phyloP scores from a whole-genome alignment of 1,140 invertebrate species.

The Brachionus asplanchnoidis region DNA sequence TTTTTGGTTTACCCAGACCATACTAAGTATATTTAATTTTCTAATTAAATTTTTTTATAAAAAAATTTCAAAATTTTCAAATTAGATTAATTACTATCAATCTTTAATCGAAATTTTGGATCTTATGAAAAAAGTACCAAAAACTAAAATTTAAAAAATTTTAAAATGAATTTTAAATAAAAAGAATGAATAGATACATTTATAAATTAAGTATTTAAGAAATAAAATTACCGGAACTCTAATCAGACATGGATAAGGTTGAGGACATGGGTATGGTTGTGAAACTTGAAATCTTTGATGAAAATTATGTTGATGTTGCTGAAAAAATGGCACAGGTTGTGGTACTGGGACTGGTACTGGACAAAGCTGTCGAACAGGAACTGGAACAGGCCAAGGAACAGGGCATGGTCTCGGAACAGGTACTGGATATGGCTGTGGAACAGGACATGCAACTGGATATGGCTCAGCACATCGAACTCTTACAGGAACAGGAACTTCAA shows the following conservation, averaged over 20 bases:
- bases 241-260: background rate
- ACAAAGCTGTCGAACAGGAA: background rate
- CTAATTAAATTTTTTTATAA: too few relatives aligned
- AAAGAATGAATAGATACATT: too few relatives aligned
- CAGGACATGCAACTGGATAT: background rate
- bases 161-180: too few relatives aligned
- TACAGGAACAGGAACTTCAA: conserved; percentile 7
- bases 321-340: background rate
- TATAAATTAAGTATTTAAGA: background rate
- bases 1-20: too few relatives aligned
- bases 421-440: background rate
- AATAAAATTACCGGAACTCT: background rate
- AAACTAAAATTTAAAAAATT: too few relatives aligned
- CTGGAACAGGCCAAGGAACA: background rate
- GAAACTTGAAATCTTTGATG: background rate
- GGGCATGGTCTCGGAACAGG: background rate
- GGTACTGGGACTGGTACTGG: background rate
- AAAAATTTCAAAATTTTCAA: too few relatives aligned
- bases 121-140: too few relatives aligned
- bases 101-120: too few relatives aligned
- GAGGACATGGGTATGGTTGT: background rate
- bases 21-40: too few relatives aligned
- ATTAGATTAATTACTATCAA: too few relatives aligned
- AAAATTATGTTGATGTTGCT: background rate
- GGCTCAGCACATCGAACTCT: background rate